Percentiles rank a stretch among this genome's conserved stretches.
These are phyloP conservation scores for Masticophis lateralis DNA, from an alignment of 2,797 vertebrate species.

Conservation along the genomic window DNA sequence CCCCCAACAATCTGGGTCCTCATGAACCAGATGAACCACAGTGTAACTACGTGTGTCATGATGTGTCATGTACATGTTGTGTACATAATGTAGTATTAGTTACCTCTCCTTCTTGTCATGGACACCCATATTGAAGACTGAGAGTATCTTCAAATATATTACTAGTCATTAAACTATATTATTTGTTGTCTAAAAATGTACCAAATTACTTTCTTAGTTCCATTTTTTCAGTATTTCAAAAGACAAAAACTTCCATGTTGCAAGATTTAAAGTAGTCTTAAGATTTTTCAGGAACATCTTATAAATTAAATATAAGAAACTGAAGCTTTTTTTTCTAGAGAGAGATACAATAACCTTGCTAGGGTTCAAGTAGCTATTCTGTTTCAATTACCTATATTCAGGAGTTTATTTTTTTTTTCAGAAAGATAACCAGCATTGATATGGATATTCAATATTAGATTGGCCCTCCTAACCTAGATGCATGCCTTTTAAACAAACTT, in stretches of 20 bases:
- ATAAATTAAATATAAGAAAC: background rate
- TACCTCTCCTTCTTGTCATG: background rate
- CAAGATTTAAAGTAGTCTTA: background rate
- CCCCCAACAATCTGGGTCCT: too few relatives aligned
- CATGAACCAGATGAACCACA: background rate
- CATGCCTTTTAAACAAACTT: background rate
- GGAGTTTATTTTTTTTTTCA: background rate
- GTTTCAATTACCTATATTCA: background rate
- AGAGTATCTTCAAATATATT: background rate
- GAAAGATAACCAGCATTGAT: background rate
- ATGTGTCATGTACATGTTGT: background rate
- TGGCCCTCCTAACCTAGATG: background rate
- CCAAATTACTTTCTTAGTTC: background rate
- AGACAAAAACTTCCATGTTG: background rate
- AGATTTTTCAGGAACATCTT: background rate
- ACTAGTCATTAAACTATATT: background rate
- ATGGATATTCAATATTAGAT: background rate
- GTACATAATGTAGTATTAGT: background rate
- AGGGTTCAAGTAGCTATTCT: background rate
- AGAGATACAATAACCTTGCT: background rate
- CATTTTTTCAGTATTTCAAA: background rate
- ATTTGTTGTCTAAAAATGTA: background rate
- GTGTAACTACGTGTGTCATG: background rate
- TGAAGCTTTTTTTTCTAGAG: background rate
- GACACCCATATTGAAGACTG: background rate